Evolutionary conservation across 2,888 invertebrate genomes (phyloP).

Genomic region (Smittia sp.): DNA sequence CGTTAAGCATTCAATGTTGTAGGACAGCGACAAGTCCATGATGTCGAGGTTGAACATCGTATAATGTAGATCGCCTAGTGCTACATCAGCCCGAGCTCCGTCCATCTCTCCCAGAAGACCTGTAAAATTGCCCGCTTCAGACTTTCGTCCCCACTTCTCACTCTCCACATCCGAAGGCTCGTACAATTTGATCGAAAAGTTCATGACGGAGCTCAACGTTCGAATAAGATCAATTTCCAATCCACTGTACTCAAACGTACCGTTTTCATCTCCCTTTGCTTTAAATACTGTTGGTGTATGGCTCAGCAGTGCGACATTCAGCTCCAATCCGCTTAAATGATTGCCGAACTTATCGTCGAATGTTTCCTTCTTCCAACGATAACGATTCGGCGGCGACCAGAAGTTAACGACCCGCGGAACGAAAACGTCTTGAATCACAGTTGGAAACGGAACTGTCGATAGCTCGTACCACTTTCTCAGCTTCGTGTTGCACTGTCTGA

Average conservation of each 20-base stretch:
- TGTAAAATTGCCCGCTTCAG: slow-evolving; percentile 64
- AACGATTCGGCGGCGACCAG: slow-evolving; percentile 13
- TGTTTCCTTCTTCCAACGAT: slow-evolving; percentile 49
- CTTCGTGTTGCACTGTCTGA: slow-evolving; percentile 57
- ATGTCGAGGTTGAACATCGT: slow-evolving; percentile 65
- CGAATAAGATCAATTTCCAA: slow-evolving; percentile 70
- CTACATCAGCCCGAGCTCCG: slow-evolving; percentile 66
- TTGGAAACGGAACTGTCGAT: slow-evolving; percentile 72
- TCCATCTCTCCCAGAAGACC: slow-evolving; percentile 72
- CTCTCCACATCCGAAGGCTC: slow-evolving; percentile 60
- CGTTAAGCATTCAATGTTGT: slow-evolving; percentile 79
- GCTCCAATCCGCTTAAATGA: slow-evolving; percentile 59
- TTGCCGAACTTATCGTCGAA: slow-evolving; percentile 60
- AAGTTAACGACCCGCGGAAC: slow-evolving; percentile 46
- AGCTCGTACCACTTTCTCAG: slow-evolving; percentile 57
- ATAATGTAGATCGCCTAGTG: slow-evolving; percentile 74
- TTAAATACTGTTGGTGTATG: slow-evolving; percentile 66
- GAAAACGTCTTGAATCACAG: slow-evolving; percentile 54
- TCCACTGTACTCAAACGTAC: slow-evolving; percentile 55
- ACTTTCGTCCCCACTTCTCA: slow-evolving; percentile 67
- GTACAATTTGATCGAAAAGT: slow-evolving; percentile 68
- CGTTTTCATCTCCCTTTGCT: slow-evolving; percentile 45
- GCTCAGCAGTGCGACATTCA: slow-evolving; percentile 64
- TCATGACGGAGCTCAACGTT: slow-evolving; percentile 66
- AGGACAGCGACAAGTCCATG: slow-evolving; percentile 73